A percentile compares a stretch with the other conserved stretches of the same genome.
These are phyloP conservation scores for Plagodis pulveraria DNA, from an alignment of 2,888 invertebrate genomes.

Conservation along the genomic window DNA sequence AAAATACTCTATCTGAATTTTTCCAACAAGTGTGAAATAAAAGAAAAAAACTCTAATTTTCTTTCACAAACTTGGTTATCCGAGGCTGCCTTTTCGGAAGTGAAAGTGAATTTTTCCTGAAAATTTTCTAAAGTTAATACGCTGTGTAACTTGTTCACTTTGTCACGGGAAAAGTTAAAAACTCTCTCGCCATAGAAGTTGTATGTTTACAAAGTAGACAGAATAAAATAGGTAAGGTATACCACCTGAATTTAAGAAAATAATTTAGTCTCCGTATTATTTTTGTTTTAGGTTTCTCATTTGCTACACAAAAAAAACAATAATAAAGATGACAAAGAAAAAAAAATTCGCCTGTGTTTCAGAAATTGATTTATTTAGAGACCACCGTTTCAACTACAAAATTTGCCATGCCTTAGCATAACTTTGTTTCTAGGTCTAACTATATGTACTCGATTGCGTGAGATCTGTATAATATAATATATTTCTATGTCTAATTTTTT, in stretches of 20 bases:
- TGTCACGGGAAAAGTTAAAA: conserved; percentile 30
- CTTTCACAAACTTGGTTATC: conserved; percentile 44
- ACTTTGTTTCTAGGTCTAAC: too few relatives aligned
- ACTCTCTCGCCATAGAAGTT: background rate
- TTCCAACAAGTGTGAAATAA: conserved; percentile 32
- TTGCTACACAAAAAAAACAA: too few relatives aligned
- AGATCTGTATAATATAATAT: too few relatives aligned
- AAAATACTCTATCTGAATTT: conserved; percentile 24
- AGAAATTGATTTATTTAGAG: too few relatives aligned
- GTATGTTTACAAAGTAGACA: background rate
- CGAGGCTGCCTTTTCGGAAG: conserved; percentile 31
- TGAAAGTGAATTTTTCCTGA: conserved; percentile 42
- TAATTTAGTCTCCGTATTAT: too few relatives aligned
- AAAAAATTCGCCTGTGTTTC: too few relatives aligned
- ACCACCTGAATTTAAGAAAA: background rate
- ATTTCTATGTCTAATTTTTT: too few relatives aligned
- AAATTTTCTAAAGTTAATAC: conserved; percentile 47
- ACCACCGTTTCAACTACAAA: too few relatives aligned
- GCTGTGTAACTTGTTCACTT: conserved; percentile 41
- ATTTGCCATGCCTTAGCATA: too few relatives aligned
- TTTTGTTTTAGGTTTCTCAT: too few relatives aligned
- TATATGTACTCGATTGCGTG: too few relatives aligned
- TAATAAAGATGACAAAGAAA: too few relatives aligned
- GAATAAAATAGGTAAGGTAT: background rate
- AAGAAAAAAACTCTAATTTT: conserved; percentile 44